Evolutionary conservation across 2,888 invertebrate species (phyloP), one percentile per base, ranked within the genome.

Genomic region (Pedicia rivosa): DNA sequence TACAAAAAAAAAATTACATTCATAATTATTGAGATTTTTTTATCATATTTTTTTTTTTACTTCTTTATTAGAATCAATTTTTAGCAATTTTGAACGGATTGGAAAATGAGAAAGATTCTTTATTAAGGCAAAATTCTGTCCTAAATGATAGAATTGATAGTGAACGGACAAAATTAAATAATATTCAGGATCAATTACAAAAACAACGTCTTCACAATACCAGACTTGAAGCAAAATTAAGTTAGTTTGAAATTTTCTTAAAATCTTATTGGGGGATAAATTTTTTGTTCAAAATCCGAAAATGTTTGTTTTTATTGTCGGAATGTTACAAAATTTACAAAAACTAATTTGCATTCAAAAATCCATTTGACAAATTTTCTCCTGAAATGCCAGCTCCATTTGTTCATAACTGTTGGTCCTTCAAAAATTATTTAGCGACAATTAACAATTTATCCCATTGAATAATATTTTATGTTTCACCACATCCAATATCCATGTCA

Each of bases 101-200:
- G 3, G 59, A 59, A 44, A 43, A 49, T 5, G 59, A 59, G 33
- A 59, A 59, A 41, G 50, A 51, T 37, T 48, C 51, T 4, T 36
- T 59, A 4, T 32, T 55, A 34, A 39, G 50, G 2, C 42, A 52
- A 16, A 54, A 50, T 16, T 50, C 52, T 35, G 44, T 42, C 0
- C 40, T 53, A 1, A 51, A 47, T 24, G 49, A 51, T 8, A 52
- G 58, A 2, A 25, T 55, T 3, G 48, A 50, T 2, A 29, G 43
- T 4, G 57, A 57, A 41, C 51, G 55, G 2, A 14, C 37, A 1
- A 55, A 50, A 40, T 46, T 47, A 7, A 48, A 50, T 5, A 35
- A 37, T 6, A 40, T 53, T 2, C 40, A 42, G 3, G 59, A 59
- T 7, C 50, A 49, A 35, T 37, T 50, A 1, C 36, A 47, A 1